Conservation (phyloP, 2,888 invertebrate genomes). For the Bhutanitis thaidina region DNA sequence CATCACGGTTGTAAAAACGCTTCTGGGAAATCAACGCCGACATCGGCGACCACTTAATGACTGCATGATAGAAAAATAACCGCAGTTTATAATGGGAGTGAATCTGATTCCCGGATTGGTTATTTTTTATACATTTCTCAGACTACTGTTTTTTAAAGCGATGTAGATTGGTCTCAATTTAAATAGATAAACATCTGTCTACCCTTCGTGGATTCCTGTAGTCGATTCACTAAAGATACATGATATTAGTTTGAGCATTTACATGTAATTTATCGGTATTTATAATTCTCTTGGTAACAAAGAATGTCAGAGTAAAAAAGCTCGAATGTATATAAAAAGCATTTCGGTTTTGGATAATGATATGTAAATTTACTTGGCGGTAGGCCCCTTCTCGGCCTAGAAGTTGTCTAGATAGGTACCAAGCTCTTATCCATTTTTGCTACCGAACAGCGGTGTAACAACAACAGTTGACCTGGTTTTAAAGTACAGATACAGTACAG, state of each 20-base stretch:
- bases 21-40: constrained; percentile 22
- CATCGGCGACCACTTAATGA: constrained; percentile 25
- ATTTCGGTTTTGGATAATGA: background rate
- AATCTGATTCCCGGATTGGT: constrained; percentile 16
- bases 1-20: constrained; percentile 1
- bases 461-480: too few species aligned
- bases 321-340: background rate
- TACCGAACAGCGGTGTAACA: too few species aligned
- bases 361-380: background rate
- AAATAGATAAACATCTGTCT: constrained; percentile 22
- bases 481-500: too few species aligned
- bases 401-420: too few species aligned
- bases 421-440: too few species aligned
- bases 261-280: constrained; percentile 7
- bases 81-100: constrained; percentile 24
- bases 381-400: too few species aligned
- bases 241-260: constrained; percentile 3
- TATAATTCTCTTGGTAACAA: background rate
- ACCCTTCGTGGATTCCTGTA: constrained; percentile 16
- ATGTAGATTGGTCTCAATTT: constrained; percentile 22
- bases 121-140: constrained; percentile 14
- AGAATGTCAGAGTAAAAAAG: background rate
- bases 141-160: constrained; percentile 10
- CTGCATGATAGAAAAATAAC: constrained; percentile 30
- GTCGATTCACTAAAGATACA: constrained; percentile 15